phyloP scores from a whole-genome alignment of 2,113 vertebrate species.

The Oreotragus oreotragus region DNA sequence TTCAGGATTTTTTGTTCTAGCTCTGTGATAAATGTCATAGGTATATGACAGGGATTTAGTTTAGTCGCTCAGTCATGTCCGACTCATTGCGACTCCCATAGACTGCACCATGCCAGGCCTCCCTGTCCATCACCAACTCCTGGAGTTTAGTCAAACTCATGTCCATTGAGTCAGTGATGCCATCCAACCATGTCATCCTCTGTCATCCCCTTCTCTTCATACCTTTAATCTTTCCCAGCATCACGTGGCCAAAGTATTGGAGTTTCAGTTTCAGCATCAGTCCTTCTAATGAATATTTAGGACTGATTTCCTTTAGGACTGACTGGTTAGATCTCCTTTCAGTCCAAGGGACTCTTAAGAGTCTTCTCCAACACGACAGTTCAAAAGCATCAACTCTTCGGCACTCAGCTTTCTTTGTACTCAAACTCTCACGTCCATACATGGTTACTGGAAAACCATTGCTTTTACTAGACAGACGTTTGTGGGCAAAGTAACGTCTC shows the following conservation, averaged over 20 bases:
- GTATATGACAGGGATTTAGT: background rate
- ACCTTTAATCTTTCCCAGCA: background rate
- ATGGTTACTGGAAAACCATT: background rate
- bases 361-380: background rate
- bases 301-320: background rate
- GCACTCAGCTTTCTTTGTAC: background rate
- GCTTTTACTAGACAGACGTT: background rate
- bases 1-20: background rate
- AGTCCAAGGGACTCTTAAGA: too few relatives aligned
- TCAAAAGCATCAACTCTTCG: background rate
- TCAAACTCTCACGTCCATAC: background rate
- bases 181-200: background rate
- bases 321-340: too few relatives aligned
- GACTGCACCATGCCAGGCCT: background rate
- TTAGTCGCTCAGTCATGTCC: accelerated
- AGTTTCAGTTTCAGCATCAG: background rate
- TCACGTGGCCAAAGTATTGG: background rate
- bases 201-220: background rate
- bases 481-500: background rate
- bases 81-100: accelerated
- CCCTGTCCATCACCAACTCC: background rate
- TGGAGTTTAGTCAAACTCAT: background rate
- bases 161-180: background rate
- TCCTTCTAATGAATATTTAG: background rate
- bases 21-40: background rate